phyloP scores from a whole-genome alignment of 2,113 vertebrate species.

The Castor canadensis region DNA sequence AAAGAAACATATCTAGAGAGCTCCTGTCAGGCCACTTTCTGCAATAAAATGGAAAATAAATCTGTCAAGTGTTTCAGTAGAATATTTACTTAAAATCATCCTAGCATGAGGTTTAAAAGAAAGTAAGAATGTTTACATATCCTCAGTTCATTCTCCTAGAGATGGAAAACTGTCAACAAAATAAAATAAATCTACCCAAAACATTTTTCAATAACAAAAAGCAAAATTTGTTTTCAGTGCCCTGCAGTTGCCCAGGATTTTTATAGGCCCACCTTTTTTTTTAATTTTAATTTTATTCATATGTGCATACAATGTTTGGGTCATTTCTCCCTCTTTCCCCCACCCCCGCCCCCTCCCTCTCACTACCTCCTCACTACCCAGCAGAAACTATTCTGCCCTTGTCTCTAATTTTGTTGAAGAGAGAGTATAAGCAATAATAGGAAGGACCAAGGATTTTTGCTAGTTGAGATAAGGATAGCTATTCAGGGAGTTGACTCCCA shows the following conservation, averaged over 20 bases:
- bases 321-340: too few species aligned
- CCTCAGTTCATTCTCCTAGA: neutral
- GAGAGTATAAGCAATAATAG: too few species aligned
- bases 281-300: too few species aligned
- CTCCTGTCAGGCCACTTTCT: neutral
- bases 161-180: neutral
- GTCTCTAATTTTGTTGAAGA: too few species aligned
- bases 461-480: too few species aligned
- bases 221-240: neutral
- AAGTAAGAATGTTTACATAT: neutral
- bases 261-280: neutral
- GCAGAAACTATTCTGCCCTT: too few species aligned
- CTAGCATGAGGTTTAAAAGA: neutral
- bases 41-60: conserved; percentile 3
- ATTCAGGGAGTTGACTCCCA: too few species aligned
- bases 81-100: conserved; percentile 16
- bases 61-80: neutral
- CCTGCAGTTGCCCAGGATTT: neutral
- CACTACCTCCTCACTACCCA: too few species aligned
- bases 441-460: too few species aligned
- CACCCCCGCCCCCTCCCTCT: too few species aligned
- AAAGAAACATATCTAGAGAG: neutral
- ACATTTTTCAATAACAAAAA: conserved; percentile 1
- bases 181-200: neutral
- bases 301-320: too few species aligned